Evolutionary conservation across 2,797 vertebrate genomes (phyloP).

Genomic region (Lepilemur septentrionalis): DNA sequence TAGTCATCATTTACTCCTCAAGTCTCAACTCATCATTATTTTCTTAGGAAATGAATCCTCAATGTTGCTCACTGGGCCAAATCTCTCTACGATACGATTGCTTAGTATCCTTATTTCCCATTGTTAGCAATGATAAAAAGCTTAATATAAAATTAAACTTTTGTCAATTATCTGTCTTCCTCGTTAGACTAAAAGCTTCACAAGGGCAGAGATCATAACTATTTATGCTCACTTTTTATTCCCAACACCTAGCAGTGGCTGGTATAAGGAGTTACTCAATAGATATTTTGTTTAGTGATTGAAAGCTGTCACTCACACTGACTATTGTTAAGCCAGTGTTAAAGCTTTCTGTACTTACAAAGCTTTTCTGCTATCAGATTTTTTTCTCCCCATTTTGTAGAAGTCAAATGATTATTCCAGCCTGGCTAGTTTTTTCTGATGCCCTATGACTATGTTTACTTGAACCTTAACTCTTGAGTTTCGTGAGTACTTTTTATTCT

Average conservation of each 20-base stretch:
- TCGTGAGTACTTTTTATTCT: neutral
- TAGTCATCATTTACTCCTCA: neutral
- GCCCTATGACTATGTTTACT: neutral
- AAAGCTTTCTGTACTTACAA: neutral
- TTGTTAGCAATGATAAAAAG: neutral
- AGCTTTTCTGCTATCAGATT: neutral
- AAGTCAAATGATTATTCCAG: neutral
- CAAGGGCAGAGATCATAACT: neutral
- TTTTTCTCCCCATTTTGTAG: neutral
- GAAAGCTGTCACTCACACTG: neutral
- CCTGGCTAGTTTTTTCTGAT: neutral
- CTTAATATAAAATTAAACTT: neutral
- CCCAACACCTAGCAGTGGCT: neutral
- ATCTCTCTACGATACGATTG: neutral
- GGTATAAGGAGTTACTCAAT: neutral
- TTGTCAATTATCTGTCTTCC: neutral
- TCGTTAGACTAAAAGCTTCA: neutral
- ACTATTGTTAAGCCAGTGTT: neutral
- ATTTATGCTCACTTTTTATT: too few species aligned
- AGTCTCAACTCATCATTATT: neutral
- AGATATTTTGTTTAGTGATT: neutral
- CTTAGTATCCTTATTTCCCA: neutral
- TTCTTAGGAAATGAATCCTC: neutral
- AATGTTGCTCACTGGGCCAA: neutral
- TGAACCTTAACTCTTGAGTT: constrained; percentile 20